Conservation (phyloP, 2,113 vertebrate genomes). For the Vulpes lagopus region DNA sequence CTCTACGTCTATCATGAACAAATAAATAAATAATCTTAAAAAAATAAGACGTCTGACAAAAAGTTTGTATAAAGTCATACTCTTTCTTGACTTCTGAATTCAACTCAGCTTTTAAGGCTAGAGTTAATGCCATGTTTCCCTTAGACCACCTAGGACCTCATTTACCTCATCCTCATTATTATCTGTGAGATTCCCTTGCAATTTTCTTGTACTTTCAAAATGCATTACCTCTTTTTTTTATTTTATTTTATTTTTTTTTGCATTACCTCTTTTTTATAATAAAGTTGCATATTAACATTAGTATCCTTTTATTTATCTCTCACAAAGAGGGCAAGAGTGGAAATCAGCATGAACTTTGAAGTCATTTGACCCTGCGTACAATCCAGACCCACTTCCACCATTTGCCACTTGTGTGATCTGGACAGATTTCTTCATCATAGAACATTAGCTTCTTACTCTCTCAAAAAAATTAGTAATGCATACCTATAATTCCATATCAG, state of each 20-base stretch:
- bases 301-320: not conserved
- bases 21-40: no score
- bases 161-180: not conserved
- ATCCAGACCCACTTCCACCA: not conserved
- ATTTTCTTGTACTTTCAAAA: not conserved
- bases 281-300: not conserved
- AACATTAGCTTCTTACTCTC: not conserved
- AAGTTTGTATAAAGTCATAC: not conserved
- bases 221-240: not conserved
- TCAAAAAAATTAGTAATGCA: not conserved
- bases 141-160: not conserved
- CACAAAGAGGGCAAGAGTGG: not conserved
- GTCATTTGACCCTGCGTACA: not conserved
- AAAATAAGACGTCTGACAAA: not conserved
- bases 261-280: not conserved
- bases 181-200: not conserved
- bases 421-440: not conserved
- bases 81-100: not conserved
- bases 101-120: not conserved
- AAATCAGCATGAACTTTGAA: not conserved
- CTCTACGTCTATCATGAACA: no score
- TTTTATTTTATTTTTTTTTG: no score
- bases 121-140: not conserved
- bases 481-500: not conserved
- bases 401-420: not conserved